Percentiles rank a stretch among this genome's conserved stretches.
Evolutionary conservation across 1,140 invertebrate genomes (phyloP).

Genomic region (Camponotus vicinus): DNA sequence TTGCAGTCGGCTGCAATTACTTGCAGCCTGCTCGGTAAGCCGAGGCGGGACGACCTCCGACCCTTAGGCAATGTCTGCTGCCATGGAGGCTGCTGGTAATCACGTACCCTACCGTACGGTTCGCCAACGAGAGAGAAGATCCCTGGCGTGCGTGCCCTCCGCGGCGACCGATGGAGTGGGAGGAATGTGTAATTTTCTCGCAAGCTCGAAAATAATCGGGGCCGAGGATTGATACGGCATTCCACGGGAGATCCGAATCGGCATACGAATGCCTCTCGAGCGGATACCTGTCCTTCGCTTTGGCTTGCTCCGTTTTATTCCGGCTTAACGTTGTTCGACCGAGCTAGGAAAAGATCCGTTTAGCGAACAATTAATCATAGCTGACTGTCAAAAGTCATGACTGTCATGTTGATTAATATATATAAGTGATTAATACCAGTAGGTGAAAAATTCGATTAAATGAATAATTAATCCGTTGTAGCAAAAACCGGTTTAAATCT

Average conservation of each 20-base stretch:
- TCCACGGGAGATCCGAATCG: slow-evolving; percentile 55
- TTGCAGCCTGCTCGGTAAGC: slow-evolving; percentile 79
- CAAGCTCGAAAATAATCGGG: slow-evolving; percentile 79
- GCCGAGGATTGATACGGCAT: slow-evolving; percentile 69
- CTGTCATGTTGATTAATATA: neutral
- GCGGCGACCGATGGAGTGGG: slow-evolving; percentile 36
- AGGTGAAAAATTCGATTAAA: neutral
- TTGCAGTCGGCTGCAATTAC: slow-evolving; percentile 81
- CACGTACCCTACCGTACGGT: slow-evolving; percentile 80
- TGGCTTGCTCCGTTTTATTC: neutral
- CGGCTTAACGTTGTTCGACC: neutral
- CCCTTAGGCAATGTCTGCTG: slow-evolving; percentile 77
- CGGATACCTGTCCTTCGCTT: neutral
- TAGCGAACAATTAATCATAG: neutral
- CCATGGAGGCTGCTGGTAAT: slow-evolving; percentile 81
- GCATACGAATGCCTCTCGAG: slow-evolving; percentile 5
- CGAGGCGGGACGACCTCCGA: slow-evolving; percentile 82
- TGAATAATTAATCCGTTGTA: neutral
- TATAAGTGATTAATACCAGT: neutral
- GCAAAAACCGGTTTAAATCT: slow-evolving; percentile 14
- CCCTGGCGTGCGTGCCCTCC: slow-evolving; percentile 53
- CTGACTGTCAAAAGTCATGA: neutral
- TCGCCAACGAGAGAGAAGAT: slow-evolving; percentile 58
- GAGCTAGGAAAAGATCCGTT: neutral
- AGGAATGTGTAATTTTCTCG: slow-evolving; percentile 81